Conservation (phyloP, 2,113 vertebrate genomes). For the Pycnonotus jocosus region DNA sequence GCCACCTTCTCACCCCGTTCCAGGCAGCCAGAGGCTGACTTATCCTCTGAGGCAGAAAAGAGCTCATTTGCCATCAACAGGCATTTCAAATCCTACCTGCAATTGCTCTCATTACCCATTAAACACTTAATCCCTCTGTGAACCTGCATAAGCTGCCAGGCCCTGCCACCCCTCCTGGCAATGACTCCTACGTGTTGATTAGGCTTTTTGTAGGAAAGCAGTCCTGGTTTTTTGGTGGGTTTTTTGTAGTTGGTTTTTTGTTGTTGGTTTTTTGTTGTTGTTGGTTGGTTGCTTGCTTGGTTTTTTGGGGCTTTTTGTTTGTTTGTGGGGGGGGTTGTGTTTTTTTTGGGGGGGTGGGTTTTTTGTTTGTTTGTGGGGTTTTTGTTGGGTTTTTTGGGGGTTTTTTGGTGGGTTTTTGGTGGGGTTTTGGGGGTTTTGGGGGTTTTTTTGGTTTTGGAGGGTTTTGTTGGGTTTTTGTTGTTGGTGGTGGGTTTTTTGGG, state of each 20-base stretch:
- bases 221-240: not conserved
- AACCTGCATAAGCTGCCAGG: not conserved
- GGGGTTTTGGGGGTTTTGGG: too few species aligned
- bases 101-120: not conserved
- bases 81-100: slow-evolving; percentile 13
- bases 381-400: too few species aligned
- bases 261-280: too few species aligned
- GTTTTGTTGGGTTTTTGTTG: not conserved
- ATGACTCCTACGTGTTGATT: not conserved
- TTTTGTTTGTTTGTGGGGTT: too few species aligned
- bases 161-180: not conserved
- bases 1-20: not conserved
- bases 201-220: not conserved
- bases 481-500: too few species aligned
- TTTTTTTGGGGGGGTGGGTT: too few species aligned
- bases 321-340: too few species aligned
- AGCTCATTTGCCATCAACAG: not conserved
- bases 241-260: too few species aligned
- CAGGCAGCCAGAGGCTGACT: not conserved
- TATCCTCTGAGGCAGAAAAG: not conserved
- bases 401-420: too few species aligned
- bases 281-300: too few species aligned
- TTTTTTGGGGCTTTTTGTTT: not conserved
- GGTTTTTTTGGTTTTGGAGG: too few species aligned
- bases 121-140: not conserved